A percentile compares a stretch with the other conserved stretches of the same genome.
Evolutionary conservation across 2,113 vertebrate genomes (phyloP).

Genomic region (Leptobrachium ailaonicum): DNA sequence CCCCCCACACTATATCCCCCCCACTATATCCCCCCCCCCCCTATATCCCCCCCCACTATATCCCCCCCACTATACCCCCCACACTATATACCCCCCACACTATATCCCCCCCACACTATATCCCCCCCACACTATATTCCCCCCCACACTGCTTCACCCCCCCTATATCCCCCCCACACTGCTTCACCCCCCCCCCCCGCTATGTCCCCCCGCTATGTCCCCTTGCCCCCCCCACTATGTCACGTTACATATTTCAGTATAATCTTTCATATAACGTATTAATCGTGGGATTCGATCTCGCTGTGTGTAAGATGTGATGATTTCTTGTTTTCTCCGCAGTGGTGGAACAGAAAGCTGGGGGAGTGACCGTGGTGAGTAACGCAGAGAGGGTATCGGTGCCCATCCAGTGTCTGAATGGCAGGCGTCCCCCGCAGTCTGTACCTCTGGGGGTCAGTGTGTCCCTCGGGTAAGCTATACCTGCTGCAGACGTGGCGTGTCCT

Average conservation of each 20-base stretch:
- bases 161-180: too few relatives aligned
- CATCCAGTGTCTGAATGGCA: too few relatives aligned
- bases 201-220: neutral
- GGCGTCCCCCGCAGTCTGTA: too few relatives aligned
- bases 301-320: neutral
- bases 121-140: too few relatives aligned
- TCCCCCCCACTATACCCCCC: neutral
- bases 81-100: too few relatives aligned
- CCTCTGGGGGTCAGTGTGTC: too few relatives aligned
- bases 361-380: slow-evolving; percentile 71
- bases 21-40: neutral
- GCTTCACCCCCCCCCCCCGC: neutral
- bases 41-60: neutral
- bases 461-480: too few relatives aligned
- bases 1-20: neutral
- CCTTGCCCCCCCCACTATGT: slow-evolving; percentile 12
- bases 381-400: neutral
- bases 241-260: neutral
- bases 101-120: too few relatives aligned
- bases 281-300: neutral
- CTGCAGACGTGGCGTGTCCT: too few relatives aligned
- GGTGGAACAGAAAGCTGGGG: slow-evolving; percentile 70
- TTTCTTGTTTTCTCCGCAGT: slow-evolving; percentile 58
- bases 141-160: too few relatives aligned
- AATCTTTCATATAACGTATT: too few relatives aligned